A percentile compares a stretch with the other conserved stretches of the same genome.
Conservation (phyloP, 2,113 vertebrate genomes). For the Cephalopholis sonnerati region DNA sequence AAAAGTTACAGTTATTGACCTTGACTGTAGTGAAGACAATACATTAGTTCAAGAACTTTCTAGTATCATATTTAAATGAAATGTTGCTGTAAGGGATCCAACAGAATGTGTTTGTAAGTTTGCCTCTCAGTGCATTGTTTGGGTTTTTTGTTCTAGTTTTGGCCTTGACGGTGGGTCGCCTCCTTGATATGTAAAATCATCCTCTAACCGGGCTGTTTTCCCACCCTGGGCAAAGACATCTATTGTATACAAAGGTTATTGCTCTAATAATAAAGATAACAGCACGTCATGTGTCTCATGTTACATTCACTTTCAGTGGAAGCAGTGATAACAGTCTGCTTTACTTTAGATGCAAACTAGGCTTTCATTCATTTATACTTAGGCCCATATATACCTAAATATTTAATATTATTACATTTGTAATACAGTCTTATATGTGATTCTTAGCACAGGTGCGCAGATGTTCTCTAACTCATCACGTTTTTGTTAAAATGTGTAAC, state of each 20-base stretch:
- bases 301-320: conserved; percentile 7
- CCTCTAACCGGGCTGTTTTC: neutral
- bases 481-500: too few species aligned
- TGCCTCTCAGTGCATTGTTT: neutral
- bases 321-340: neutral
- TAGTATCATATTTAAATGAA: neutral
- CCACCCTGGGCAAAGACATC: neutral
- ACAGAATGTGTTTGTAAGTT: conserved; percentile 1
- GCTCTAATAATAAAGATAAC: neutral
- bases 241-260: conserved; percentile 1
- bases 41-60: neutral
- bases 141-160: neutral
- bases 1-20: too few species aligned
- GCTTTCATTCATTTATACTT: neutral
- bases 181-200: conserved; percentile 11
- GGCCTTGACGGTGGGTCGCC: neutral
- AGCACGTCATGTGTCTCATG: neutral
- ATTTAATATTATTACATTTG: too few species aligned
- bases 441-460: too few species aligned
- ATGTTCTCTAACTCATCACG: too few species aligned
- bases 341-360: neutral
- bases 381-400: too few species aligned
- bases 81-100: neutral
- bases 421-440: too few species aligned
- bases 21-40: too few species aligned